Evolutionary conservation across 1,140 invertebrate genomes (phyloP).

Genomic region (Stenopsyche tienmushanensis): DNA sequence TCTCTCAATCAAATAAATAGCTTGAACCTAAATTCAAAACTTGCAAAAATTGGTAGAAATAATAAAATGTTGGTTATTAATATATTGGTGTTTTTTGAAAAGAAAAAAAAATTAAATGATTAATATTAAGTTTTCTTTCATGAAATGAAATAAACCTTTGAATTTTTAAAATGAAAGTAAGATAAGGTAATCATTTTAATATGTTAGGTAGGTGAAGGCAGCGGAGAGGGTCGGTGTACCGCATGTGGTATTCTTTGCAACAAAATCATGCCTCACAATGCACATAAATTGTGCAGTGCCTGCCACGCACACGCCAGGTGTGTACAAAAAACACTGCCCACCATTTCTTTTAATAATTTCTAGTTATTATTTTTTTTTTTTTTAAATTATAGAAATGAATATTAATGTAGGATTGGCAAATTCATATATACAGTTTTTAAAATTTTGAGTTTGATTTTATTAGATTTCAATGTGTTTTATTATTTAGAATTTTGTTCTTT

Average conservation of each 20-base stretch:
- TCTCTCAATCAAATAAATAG: too few relatives aligned
- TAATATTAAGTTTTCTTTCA: too few relatives aligned
- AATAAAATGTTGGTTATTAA: too few relatives aligned
- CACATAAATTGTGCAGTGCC: conserved; percentile 56
- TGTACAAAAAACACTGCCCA: conserved; percentile 44
- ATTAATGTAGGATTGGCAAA: background rate
- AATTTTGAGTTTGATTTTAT: background rate
- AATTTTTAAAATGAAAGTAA: too few relatives aligned
- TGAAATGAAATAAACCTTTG: too few relatives aligned
- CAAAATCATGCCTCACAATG: conserved; percentile 55
- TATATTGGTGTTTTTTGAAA: too few relatives aligned
- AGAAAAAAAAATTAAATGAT: too few relatives aligned
- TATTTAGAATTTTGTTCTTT: background rate
- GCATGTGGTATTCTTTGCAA: conserved; percentile 57
- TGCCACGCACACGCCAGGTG: conserved; percentile 59
- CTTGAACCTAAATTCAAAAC: too few relatives aligned
- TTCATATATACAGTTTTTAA: background rate
- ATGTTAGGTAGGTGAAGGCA: conserved; percentile 45
- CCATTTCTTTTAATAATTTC: too few relatives aligned
- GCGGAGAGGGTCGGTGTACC: conserved; percentile 52
- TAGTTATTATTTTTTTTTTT: conserved; percentile 13
- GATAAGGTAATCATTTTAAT: conserved; percentile 48
- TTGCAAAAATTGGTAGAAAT: too few relatives aligned
- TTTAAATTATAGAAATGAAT: background rate
- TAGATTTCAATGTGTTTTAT: too few relatives aligned